Conservation (phyloP, 2,113 vertebrate species). For the Gallinago paraguaiae region DNA sequence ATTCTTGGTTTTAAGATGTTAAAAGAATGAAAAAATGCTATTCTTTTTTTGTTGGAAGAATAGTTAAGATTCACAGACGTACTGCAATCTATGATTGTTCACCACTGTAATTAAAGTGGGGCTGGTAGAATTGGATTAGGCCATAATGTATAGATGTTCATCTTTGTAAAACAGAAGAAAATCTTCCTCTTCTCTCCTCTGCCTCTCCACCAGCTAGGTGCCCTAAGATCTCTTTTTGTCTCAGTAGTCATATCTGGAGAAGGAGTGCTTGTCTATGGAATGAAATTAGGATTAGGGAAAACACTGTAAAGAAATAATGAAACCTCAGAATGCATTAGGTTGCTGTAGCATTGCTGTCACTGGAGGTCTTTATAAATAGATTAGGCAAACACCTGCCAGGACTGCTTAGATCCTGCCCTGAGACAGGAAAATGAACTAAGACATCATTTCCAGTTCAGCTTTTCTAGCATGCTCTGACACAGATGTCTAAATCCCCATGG, state of each 20-base stretch:
- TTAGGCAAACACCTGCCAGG: not conserved
- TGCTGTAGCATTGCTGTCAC: not conserved
- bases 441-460: not conserved
- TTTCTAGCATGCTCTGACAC: not conserved
- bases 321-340: not conserved
- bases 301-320: not conserved
- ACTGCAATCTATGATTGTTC: not conserved
- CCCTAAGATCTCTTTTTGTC: not conserved
- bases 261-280: not conserved
- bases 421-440: not conserved
- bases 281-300: not conserved
- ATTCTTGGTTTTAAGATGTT: not conserved
- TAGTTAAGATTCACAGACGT: not conserved
- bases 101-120: not conserved
- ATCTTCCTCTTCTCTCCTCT: not conserved
- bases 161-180: not conserved
- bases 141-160: not conserved
- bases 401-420: not conserved
- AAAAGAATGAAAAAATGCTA: not conserved
- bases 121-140: not conserved
- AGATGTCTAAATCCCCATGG: not conserved
- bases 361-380: not conserved
- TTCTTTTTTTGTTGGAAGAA: not conserved
- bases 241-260: not conserved
- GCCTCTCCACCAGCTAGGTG: not conserved